These are phyloP conservation scores for Clistopyga incitator DNA, from an alignment of 2,888 invertebrate species.

Conservation along the genomic window DNA sequence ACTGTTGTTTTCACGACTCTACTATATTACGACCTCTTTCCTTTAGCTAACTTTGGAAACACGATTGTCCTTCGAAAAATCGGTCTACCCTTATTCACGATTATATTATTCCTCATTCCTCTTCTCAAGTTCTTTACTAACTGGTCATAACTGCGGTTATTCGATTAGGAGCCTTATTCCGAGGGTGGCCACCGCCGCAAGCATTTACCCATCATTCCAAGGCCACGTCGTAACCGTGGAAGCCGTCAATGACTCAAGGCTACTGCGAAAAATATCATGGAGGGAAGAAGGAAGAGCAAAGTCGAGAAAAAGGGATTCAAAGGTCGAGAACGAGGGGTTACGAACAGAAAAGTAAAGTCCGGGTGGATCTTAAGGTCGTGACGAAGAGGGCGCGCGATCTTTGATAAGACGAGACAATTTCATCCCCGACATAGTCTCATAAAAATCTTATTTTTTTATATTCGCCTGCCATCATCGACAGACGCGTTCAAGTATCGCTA, in stretches of 20 bases:
- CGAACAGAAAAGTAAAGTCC: conserved; percentile 25
- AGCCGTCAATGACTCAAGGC: conserved; percentile 2
- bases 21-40: conserved; percentile 12
- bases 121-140: conserved; percentile 17
- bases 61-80: not conserved
- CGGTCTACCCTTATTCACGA: conserved; percentile 38
- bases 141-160: conserved; percentile 65
- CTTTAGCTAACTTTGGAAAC: not conserved
- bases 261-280: not conserved
- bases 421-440: conserved; percentile 40
- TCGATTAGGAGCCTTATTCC: conserved; percentile 64
- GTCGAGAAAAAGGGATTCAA: conserved; percentile 32
- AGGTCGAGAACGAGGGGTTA: conserved; percentile 33
- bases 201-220: conserved; percentile 11
- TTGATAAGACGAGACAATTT: conserved; percentile 62
- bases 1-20: conserved; percentile 41
- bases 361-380: conserved; percentile 33
- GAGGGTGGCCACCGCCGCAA: conserved; percentile 24
- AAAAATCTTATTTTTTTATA: conserved; percentile 29
- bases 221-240: conserved; percentile 1
- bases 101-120: conserved; percentile 14
- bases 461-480: too few species aligned
- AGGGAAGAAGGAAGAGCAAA: not conserved
- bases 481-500: not conserved
- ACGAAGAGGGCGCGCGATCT: conserved; percentile 46